A percentile compares a stretch with the other conserved stretches of the same genome.
Conservation (phyloP, 2,797 vertebrate species). For the Smutsia gigantea region DNA sequence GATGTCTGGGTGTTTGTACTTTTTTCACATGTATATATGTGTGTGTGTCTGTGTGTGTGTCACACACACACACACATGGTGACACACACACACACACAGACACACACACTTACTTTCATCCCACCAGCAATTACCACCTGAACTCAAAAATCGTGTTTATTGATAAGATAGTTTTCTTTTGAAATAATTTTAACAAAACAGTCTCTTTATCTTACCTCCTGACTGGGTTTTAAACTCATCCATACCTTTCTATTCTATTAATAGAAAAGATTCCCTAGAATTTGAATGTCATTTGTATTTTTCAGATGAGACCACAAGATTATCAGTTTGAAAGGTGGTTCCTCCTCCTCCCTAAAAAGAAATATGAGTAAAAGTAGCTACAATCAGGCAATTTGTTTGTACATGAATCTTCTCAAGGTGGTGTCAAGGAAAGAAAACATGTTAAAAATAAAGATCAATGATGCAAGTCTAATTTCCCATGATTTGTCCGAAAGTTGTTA, state of each 20-base stretch:
- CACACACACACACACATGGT: too few species aligned
- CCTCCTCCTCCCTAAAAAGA: not conserved
- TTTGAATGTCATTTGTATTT: constrained; percentile 45
- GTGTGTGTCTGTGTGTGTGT: too few species aligned
- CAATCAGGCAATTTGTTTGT: not conserved
- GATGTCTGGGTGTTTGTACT: not conserved
- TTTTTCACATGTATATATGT: not conserved
- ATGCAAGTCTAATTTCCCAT: not conserved
- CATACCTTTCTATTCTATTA: not conserved
- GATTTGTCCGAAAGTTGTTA: not conserved
- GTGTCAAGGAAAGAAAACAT: not conserved
- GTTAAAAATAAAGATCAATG: not conserved
- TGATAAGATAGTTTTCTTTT: not conserved
- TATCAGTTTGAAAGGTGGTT: not conserved
- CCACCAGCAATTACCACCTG: not conserved
- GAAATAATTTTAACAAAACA: not conserved
- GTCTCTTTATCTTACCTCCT: constrained; percentile 21
- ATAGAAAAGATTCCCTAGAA: not conserved
- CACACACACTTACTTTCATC: not conserved
- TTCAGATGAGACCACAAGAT: not conserved
- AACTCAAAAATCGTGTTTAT: not conserved
- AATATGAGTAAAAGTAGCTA: not conserved
- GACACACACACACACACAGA: too few species aligned
- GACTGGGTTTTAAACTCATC: not conserved
- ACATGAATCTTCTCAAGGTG: not conserved